These are phyloP conservation scores for Meloidogyne floridensis DNA, from an alignment of 1,140 invertebrate genomes.

Conservation along the genomic window DNA sequence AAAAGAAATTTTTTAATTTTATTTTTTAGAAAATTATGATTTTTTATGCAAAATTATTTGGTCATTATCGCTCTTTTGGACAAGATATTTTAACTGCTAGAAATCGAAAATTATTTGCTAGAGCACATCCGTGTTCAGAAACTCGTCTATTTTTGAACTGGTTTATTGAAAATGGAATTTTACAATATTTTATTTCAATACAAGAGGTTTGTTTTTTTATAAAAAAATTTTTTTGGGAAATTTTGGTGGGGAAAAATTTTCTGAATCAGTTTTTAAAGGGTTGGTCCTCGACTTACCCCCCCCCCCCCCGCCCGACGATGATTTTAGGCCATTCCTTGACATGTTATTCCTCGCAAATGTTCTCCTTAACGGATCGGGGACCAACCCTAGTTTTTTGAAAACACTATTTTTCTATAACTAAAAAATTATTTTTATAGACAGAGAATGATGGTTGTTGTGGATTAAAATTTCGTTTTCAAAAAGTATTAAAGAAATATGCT, in stretches of 20 bases:
- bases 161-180: slow-evolving; percentile 42
- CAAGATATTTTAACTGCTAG: slow-evolving; percentile 39
- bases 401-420: not conserved
- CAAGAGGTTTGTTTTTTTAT: slow-evolving; percentile 9
- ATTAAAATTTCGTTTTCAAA: slow-evolving; percentile 39
- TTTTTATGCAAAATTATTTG: slow-evolving; percentile 50
- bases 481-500: slow-evolving; percentile 47
- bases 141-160: slow-evolving; percentile 41
- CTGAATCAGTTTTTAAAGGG: too few species aligned
- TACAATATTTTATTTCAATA: slow-evolving; percentile 42
- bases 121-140: slow-evolving; percentile 43
- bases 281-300: too few species aligned
- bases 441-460: slow-evolving; percentile 2
- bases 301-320: too few species aligned
- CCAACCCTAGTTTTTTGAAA: not conserved
- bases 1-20: slow-evolving; percentile 13
- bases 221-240: not conserved
- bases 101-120: slow-evolving; percentile 48
- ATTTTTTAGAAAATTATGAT: slow-evolving; percentile 42
- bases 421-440: not conserved
- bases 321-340: too few species aligned
- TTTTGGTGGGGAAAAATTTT: not conserved
- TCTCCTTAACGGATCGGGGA: too few species aligned
- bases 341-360: too few species aligned
- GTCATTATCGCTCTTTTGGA: slow-evolving; percentile 45